phyloP scores from a whole-genome alignment of 2,888 invertebrate species.

The Schizaphis graminum region DNA sequence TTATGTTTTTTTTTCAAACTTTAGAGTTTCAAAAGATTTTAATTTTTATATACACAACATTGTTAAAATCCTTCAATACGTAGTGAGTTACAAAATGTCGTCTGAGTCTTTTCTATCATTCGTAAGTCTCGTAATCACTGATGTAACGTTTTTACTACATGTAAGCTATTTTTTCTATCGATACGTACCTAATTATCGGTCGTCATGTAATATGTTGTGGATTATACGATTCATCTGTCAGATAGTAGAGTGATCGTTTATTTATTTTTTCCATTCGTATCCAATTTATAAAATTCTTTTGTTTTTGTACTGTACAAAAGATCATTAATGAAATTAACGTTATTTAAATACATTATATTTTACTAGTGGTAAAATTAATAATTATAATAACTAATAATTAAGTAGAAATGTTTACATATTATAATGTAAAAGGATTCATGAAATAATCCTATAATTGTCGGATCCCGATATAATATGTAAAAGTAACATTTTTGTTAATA shows the following conservation, averaged over 20 bases:
- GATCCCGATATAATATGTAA: neutral
- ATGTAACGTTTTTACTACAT: slow-evolving; percentile 20
- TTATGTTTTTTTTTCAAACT: neutral
- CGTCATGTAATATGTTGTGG: neutral
- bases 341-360: neutral
- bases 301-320: neutral
- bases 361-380: neutral
- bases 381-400: neutral
- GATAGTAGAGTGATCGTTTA: slow-evolving; percentile 8
- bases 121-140: neutral
- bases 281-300: neutral
- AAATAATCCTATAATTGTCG: neutral
- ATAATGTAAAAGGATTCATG: neutral
- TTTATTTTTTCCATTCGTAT: neutral
- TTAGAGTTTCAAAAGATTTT: neutral
- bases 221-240: slow-evolving; percentile 27
- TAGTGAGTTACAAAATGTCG: neutral
- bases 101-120: neutral
- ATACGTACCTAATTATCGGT: neutral
- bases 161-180: slow-evolving; percentile 23
- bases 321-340: neutral
- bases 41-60: no score
- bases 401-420: no score
- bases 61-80: neutral
- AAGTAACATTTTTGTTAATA: neutral